Base-by-base conservation (phyloP, 2,797 vertebrate genomes). In the Centropyge bicolor region DNA sequence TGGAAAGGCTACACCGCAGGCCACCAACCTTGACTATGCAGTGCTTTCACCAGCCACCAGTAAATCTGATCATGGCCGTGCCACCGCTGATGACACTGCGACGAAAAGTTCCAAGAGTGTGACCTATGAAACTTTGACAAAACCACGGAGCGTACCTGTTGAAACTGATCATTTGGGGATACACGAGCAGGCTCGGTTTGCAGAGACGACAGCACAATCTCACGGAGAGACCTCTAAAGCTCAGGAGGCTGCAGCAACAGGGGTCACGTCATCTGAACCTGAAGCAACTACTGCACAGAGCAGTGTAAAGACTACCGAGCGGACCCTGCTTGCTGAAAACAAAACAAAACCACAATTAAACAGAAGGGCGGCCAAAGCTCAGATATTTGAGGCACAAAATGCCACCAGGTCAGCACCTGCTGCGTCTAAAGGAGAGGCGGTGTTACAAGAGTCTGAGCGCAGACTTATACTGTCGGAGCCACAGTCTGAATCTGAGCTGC, bases 311-410 rank as follows among this genome's bases (percentile, higher is more conserved):
- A 76, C 45, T 59, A 43, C 55, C 52, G 76, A 78, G 66, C 20
- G 11, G 69, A 68, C 48, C 17, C 11, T 64, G 71, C 36, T 72
- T 16, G 14, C 27, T 40, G 72, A 67, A 78, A 75, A 78, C 74
- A 83, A 80, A 14, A 71, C 60, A 70, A 55, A 77, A 82, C 79
- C 75, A 73, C 83, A 85, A 82, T 85, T 88, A 85, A 77, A 83
- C 20, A 60, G 19, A 78, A 52, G 71, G 75, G 61, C 24, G 79
- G 56, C 75, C 56, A 52, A 70, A 76, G 69, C 55, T 68, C 63
- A 85, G 80, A 86, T 77, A 80, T 80, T 35, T 62, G 65, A 73
- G 61, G 78, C 31, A 82, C 82, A 78, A 75, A 88, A 88, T 83
- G 81, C 73, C 85, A 90, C 45, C 49, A 69, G 87, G 87, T 88